Percentiles rank a stretch among this genome's conserved stretches.
These are phyloP conservation scores for Ictalurus punctatus DNA, from an alignment of 2,113 vertebrate species.

Conservation along the genomic window DNA sequence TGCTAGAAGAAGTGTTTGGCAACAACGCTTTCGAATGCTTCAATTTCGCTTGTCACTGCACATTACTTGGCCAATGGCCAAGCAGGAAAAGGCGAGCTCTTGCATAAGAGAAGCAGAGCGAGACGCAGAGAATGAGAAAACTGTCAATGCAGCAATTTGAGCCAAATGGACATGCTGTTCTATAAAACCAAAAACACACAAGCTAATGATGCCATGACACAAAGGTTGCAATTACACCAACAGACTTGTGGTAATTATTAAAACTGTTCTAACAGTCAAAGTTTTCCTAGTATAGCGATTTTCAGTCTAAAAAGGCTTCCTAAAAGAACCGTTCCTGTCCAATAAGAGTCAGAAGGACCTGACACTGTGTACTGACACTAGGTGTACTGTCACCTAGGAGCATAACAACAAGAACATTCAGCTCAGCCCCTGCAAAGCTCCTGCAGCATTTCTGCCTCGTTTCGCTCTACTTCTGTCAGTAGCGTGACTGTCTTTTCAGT, in stretches of 20 bases:
- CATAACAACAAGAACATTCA: conserved; percentile 12
- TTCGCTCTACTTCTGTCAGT: not conserved
- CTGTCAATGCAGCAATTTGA: conserved; percentile 16
- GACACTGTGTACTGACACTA: no score
- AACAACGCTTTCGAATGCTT: conserved; percentile 8
- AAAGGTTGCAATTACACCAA: not conserved
- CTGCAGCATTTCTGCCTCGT: not conserved
- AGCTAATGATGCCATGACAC: not conserved
- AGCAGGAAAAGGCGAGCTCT: conserved; percentile 18
- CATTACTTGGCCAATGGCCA: conserved; percentile 17
- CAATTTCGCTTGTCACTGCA: conserved; percentile 17
- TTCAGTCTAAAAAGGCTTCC: not conserved
- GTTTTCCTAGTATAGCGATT: not conserved
- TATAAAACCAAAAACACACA: not conserved
- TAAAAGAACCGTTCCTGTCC: not conserved
- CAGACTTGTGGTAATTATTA: not conserved
- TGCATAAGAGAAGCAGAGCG: conserved; percentile 2
- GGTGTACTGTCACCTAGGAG: conserved; percentile 14
- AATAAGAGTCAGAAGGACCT: conserved; percentile 16
- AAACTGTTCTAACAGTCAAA: not conserved
- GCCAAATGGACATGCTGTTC: not conserved
- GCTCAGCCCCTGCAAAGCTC: not conserved
- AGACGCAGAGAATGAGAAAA: not conserved
- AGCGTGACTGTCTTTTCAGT: not conserved
- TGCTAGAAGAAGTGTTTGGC: not conserved